Evolutionary conservation across 2,113 vertebrate genomes (phyloP), one percentile per base, ranked within the genome.

Genomic region (Salvelinus fontinalis): DNA sequence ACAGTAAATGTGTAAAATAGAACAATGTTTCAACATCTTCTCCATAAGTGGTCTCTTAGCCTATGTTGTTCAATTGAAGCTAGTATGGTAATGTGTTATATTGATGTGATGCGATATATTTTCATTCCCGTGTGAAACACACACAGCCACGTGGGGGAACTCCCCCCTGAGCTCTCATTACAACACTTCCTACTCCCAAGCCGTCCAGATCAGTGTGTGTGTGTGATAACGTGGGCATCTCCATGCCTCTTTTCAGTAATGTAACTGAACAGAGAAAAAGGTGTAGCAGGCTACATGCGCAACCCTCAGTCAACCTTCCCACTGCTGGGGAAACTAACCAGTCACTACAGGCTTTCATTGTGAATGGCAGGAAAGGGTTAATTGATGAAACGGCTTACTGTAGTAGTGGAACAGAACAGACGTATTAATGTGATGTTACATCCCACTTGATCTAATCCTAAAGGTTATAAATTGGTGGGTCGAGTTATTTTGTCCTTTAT

Each of bases 121-220:
- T 44, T n/a, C 78, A 18, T 44, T 44, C 39, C 39, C 9, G 60
- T 76, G 81, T 81, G 75, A 66, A 65, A 79, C 74, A 78, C 77
- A 69, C 75, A 79, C 69, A 57, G 49, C 67, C 76, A 70, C 1
- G 0, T 44, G 39, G 39, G 81, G 85, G 81, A 84, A 84, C 77
- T 85, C 86, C 86, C 84, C 82, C 0, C 65, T 75, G 39, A 44
- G 65, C 48, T 86, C 72, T 85, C 72, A 68, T 78, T 78, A 84
- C 69, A 75, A 59, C 70, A 70, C 62, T 49, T 76, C 74, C 70
- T 73, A 73, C 69, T 60, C 60, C 76, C 76, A 75, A 72, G 71
- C 59, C 60, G 67, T 72, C 67, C 44, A 60, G 64, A 74, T 49
- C 5, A 44, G 39, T 76, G 81, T 67, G 8, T 44, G 39, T 9